Conservation (phyloP, 2,113 vertebrate genomes). For the Columba livia region DNA sequence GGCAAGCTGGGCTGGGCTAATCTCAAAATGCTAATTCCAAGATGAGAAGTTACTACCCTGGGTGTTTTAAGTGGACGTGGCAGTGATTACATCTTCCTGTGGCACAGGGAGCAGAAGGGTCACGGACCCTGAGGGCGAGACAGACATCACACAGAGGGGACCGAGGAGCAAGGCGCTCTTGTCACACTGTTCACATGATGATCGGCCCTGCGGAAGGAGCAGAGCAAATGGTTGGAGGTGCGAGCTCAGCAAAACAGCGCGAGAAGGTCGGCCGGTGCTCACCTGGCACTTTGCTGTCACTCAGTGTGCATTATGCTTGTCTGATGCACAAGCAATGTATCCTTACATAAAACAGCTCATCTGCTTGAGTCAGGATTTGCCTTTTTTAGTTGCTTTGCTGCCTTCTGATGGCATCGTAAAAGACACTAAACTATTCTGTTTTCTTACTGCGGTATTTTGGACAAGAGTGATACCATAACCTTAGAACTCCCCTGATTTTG, state of each 20-base stretch:
- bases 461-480: neutral
- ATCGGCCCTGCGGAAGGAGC: neutral
- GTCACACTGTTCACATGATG: fast-evolving
- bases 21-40: neutral
- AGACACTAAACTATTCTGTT: neutral
- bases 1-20: neutral
- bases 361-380: neutral
- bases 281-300: neutral
- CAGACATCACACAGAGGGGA: fast-evolving
- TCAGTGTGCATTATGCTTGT: neutral
- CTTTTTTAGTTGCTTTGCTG: neutral
- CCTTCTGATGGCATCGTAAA: neutral
- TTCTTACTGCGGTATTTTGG: neutral
- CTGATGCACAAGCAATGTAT: neutral
- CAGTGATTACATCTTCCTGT: neutral
- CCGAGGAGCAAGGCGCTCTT: neutral
- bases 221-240: neutral
- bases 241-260: neutral
- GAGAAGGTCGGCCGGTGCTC: neutral
- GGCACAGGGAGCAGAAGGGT: neutral
- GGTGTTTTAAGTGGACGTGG: neutral
- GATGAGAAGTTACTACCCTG: neutral
- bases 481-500: neutral
- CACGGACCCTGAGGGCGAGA: fast-evolving
- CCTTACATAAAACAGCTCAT: neutral